Percentiles rank a stretch among this genome's conserved stretches.
Conservation (phyloP, 2,797 vertebrate species). For the Acipenser oxyrinchus region DNA sequence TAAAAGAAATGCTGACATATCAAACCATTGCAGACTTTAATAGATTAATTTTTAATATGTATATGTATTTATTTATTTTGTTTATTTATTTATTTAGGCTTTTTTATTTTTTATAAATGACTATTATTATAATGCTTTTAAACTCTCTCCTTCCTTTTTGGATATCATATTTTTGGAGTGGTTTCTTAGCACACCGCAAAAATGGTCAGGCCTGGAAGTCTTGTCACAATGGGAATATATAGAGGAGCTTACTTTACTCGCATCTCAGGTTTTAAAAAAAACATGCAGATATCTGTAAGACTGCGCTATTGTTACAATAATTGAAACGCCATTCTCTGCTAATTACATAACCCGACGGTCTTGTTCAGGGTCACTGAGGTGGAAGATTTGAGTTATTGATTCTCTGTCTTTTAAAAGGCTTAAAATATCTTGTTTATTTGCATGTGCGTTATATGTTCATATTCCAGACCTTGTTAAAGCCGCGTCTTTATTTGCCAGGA, state of each 20-base stretch:
- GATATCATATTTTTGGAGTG: too few species aligned
- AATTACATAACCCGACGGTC: constrained; percentile 58
- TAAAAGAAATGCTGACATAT: too few species aligned
- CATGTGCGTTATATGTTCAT: not conserved
- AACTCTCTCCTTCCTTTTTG: too few species aligned
- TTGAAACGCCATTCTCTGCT: constrained; percentile 66
- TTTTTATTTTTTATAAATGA: too few species aligned
- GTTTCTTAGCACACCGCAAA: too few species aligned
- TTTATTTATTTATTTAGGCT: too few species aligned
- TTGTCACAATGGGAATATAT: constrained; percentile 51
- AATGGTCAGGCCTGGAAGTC: too few species aligned
- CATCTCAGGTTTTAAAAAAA: constrained; percentile 60
- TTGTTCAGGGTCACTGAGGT: constrained; percentile 55
- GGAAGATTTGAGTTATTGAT: constrained; percentile 57
- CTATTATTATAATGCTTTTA: too few species aligned
- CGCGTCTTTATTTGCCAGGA: not conserved
- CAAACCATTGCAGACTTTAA: too few species aligned
- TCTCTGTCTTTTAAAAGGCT: constrained; percentile 33
- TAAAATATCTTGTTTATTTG: constrained; percentile 30
- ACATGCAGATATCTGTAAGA: constrained; percentile 70
- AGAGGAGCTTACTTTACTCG: constrained; percentile 64
- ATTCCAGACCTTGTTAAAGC: not conserved
- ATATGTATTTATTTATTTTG: too few species aligned
- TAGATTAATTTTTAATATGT: too few species aligned
- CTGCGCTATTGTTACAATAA: constrained; percentile 60